phyloP scores from a whole-genome alignment of 2,797 vertebrate genomes.

The Rhadinocentrus ornatus region DNA sequence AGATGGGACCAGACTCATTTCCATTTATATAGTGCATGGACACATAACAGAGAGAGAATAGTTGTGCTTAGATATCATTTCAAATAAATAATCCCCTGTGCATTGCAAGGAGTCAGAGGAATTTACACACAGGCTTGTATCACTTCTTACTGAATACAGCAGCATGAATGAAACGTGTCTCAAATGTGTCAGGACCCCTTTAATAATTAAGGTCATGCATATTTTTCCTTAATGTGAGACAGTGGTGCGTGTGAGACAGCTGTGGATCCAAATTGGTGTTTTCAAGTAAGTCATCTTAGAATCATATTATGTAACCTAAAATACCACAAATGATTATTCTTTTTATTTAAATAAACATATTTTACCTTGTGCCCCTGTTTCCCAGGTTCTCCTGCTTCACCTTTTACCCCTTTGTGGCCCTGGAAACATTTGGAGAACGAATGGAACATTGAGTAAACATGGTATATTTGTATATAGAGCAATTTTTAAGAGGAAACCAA shows the following conservation, averaged over 20 bases:
- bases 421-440: constrained; percentile 61
- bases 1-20: constrained; percentile 75
- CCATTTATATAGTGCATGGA: constrained; percentile 78
- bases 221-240: constrained; percentile 17
- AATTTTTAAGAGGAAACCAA: constrained; percentile 4
- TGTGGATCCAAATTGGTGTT: constrained; percentile 6
- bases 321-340: not conserved
- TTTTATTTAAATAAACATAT: not conserved
- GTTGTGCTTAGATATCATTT: constrained; percentile 69
- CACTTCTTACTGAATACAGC: constrained; percentile 58
- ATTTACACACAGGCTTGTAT: constrained; percentile 56
- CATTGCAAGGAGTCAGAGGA: constrained; percentile 56
- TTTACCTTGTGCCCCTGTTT: constrained; percentile 98
- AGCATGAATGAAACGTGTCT: constrained; percentile 53
- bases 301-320: not conserved
- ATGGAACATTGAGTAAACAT: not conserved
- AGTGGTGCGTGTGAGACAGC: constrained; percentile 1
- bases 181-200: constrained; percentile 27
- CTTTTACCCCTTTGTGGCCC: constrained; percentile 97
- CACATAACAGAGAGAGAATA: constrained; percentile 67
- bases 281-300: constrained; percentile 15
- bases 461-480: not conserved
- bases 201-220: constrained; percentile 14
- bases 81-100: constrained; percentile 69
- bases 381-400: constrained; percentile 94